Evolutionary conservation across 1,140 invertebrate genomes (phyloP).

Genomic region (Trypoxylus dichotomus): DNA sequence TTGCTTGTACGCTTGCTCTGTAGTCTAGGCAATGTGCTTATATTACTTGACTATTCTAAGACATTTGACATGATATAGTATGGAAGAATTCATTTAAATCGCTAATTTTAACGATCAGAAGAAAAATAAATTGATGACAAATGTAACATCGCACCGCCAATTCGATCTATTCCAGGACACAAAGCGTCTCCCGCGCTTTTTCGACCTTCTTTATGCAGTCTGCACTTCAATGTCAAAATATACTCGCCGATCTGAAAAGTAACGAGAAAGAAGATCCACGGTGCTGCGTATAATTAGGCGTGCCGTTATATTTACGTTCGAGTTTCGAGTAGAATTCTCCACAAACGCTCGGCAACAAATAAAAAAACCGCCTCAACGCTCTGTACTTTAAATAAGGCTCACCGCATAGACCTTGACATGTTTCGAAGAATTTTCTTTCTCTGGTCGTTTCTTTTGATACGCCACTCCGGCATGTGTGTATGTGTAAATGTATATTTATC

Average conservation of each 20-base stretch:
- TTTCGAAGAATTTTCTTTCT: slow-evolving; percentile 24
- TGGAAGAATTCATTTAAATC: no score
- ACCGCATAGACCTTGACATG: slow-evolving; percentile 10
- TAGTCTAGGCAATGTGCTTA: no score
- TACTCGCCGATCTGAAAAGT: not conserved
- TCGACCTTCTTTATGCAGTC: no score
- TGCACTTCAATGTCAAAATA: no score
- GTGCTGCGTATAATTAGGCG: not conserved
- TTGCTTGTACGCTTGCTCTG: no score
- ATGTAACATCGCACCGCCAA: no score
- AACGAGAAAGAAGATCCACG: not conserved
- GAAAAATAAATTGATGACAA: no score
- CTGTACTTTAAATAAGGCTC: slow-evolving; percentile 3
- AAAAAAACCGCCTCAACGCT: not conserved
- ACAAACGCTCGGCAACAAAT: not conserved
- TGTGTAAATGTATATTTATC: not conserved
- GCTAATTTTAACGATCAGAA: no score
- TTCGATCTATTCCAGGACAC: no score
- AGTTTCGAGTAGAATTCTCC: not conserved
- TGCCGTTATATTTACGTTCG: slow-evolving; percentile 23
- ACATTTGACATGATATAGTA: no score
- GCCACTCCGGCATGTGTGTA: not conserved
- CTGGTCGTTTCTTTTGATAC: not conserved
- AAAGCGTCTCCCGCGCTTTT: no score
- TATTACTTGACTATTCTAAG: no score